A percentile compares a stretch with the other conserved stretches of the same genome.
Evolutionary conservation across 2,888 invertebrate species (phyloP).

Genomic region (Pristionchus entomophagus): DNA sequence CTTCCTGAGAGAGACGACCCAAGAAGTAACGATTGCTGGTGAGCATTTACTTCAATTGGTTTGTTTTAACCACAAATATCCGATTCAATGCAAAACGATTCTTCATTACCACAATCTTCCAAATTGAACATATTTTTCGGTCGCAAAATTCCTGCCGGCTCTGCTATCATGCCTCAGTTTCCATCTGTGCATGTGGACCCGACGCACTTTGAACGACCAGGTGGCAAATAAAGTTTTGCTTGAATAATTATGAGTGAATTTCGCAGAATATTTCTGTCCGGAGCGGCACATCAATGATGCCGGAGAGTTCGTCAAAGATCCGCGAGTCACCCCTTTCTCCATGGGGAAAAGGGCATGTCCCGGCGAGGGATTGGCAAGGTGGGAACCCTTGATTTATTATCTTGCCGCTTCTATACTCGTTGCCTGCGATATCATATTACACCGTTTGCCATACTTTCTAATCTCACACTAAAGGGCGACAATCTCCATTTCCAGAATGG

Average conservation of each 20-base stretch:
- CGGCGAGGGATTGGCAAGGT: constrained; percentile 21
- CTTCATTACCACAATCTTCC: not conserved
- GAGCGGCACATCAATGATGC: constrained; percentile 28
- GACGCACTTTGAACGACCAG: not conserved
- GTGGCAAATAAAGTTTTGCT: not conserved
- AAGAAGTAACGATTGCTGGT: constrained; percentile 2
- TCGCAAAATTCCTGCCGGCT: not conserved
- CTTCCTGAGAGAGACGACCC: not conserved
- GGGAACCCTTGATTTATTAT: no score
- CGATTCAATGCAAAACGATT: no score
- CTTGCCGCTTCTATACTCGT: no score
- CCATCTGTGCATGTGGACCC: constrained; percentile 2
- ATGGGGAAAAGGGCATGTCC: not conserved
- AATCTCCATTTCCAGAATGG: no score
- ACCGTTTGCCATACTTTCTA: no score
- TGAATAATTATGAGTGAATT: not conserved
- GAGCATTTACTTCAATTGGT: no score
- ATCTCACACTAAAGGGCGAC: no score
- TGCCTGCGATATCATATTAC: no score
- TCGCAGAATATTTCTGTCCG: constrained; percentile 43
- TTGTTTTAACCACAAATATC: no score
- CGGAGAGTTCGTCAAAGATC: constrained; percentile 31
- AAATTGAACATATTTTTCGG: no score
- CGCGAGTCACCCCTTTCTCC: not conserved
- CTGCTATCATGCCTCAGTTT: not conserved